Percentiles rank a stretch among this genome's conserved stretches.
phyloP scores from a whole-genome alignment of 2,113 vertebrate species.

The Poeciliopsis turrubarensis region DNA sequence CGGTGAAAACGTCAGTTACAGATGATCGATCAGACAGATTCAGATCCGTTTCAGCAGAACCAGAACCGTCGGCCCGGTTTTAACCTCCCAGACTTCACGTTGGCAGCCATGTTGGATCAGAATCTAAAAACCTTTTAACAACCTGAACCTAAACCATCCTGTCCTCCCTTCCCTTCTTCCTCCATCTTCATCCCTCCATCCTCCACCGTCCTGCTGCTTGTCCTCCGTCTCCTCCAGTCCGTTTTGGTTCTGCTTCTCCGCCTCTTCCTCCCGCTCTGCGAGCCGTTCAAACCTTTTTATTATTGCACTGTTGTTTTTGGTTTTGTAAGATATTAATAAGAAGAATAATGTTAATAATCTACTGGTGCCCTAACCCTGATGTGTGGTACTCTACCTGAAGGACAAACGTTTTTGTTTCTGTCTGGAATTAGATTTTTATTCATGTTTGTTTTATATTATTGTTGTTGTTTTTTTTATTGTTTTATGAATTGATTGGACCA shows the following conservation, averaged over 20 bases:
- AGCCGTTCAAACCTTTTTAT: conserved; percentile 69
- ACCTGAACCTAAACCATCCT: conserved; percentile 4
- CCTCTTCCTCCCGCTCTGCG: conserved; percentile 34
- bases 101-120: neutral
- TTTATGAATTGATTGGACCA: conserved; percentile 59
- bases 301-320: conserved; percentile 81
- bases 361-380: conserved; percentile 62
- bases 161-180: neutral
- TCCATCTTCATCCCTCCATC: neutral
- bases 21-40: too few relatives aligned
- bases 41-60: too few relatives aligned
- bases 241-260: conserved; percentile 28
- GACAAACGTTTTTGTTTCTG: conserved; percentile 39
- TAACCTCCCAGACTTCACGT: neutral
- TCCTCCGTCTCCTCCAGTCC: conserved; percentile 23
- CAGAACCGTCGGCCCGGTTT: too few relatives aligned
- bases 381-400: conserved; percentile 59
- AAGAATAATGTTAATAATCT: conserved; percentile 75
- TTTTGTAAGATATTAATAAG: conserved; percentile 77
- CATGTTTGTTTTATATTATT: conserved; percentile 50
- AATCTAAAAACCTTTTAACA: neutral
- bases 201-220: neutral
- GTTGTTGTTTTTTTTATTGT: conserved; percentile 24
- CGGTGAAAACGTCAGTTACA: too few relatives aligned
- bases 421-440: conserved; percentile 70